phyloP scores from a whole-genome alignment of 2,797 vertebrate genomes.

The Periparus ater region DNA sequence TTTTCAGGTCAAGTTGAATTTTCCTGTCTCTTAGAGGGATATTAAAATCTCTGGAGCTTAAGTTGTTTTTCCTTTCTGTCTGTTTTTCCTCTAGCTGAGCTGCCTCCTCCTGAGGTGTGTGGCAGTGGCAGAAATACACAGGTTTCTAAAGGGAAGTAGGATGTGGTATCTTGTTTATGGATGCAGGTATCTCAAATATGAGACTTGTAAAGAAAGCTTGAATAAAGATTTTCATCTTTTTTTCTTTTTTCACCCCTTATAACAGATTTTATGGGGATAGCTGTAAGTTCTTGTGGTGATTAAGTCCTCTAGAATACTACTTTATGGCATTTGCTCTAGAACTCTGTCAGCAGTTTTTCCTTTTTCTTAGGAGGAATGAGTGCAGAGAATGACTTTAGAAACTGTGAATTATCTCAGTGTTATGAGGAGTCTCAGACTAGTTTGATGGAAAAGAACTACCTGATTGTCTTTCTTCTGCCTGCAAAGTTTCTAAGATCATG shows the following conservation, averaged over 20 bases:
- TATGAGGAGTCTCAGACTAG: background rate
- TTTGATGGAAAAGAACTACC: background rate
- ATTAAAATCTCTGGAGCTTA: no score
- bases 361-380: background rate
- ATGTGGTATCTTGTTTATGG: background rate
- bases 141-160: background rate
- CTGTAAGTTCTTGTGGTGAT: background rate
- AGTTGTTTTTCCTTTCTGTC: background rate
- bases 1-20: background rate
- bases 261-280: background rate
- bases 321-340: background rate
- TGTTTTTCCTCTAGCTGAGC: background rate
- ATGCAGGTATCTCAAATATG: background rate
- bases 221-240: background rate
- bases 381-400: background rate
- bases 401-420: background rate
- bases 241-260: fast-evolving
- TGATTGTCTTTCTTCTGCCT: background rate
- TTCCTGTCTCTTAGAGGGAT: background rate
- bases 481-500: background rate
- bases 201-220: background rate
- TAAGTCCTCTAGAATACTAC: no score
- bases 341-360: background rate
- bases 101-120: background rate
- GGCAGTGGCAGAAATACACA: background rate